Evolutionary conservation across 2,797 vertebrate species (phyloP).

Genomic region (Valencia hispanica): DNA sequence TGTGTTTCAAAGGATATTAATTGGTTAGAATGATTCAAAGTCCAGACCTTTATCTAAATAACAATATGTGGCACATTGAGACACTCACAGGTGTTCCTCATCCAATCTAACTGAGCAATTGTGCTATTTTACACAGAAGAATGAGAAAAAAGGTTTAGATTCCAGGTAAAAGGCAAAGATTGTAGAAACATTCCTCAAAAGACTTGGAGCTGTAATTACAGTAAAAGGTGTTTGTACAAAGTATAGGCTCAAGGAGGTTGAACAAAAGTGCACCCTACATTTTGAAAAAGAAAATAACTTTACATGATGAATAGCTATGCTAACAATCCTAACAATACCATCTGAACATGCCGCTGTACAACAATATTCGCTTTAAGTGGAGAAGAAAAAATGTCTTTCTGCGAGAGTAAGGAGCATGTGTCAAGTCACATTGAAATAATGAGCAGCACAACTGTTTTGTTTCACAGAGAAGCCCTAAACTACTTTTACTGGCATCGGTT

Average conservation of each 20-base stretch:
- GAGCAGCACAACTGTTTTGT: slow-evolving; percentile 14
- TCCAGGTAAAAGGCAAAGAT: neutral
- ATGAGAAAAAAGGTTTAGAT: neutral
- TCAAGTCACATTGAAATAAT: slow-evolving; percentile 40
- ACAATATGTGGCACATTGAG: neutral
- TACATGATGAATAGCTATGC: neutral
- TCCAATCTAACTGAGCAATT: neutral
- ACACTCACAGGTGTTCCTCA: neutral
- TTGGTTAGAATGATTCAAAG: neutral
- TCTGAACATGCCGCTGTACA: neutral
- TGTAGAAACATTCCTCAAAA: neutral
- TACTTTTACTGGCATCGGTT: slow-evolving; percentile 3
- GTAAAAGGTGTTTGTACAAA: neutral
- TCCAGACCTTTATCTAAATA: neutral
- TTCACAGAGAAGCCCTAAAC: slow-evolving; percentile 18
- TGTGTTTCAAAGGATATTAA: neutral
- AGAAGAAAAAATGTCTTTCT: slow-evolving; percentile 16
- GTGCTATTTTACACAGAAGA: neutral
- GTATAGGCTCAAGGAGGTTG: neutral
- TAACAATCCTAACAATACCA: neutral
- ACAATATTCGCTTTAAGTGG: slow-evolving; percentile 29
- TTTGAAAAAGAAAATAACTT: neutral
- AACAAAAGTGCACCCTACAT: neutral
- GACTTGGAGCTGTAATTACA: neutral
- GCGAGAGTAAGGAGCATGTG: slow-evolving; percentile 46